These are phyloP conservation scores for Mormyrus proboscirostris DNA, from an alignment of 2,797 vertebrate species.

Conservation along the genomic window DNA sequence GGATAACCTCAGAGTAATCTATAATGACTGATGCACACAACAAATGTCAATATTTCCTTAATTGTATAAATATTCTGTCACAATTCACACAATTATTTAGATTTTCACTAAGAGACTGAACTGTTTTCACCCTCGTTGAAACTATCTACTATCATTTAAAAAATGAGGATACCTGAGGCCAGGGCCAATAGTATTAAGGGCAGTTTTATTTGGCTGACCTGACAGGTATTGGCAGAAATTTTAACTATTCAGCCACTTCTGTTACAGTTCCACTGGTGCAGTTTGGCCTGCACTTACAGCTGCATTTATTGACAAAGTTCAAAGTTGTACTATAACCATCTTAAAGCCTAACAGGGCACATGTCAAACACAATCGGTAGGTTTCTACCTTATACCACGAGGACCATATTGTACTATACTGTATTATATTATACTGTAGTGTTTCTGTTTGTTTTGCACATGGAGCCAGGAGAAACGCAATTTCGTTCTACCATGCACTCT, in stretches of 20 bases:
- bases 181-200: not conserved
- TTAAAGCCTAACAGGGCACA: not conserved
- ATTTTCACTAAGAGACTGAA: not conserved
- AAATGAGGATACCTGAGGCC: not conserved
- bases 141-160: not conserved
- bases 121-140: not conserved
- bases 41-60: not conserved
- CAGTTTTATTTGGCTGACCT: not conserved
- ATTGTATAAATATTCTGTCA: not conserved
- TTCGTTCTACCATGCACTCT: no score
- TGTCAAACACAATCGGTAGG: not conserved
- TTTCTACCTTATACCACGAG: not conserved
- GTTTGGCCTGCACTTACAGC: not conserved
- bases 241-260: not conserved
- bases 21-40: not conserved
- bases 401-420: no score
- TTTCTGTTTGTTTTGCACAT: no score
- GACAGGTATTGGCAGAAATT: not conserved
- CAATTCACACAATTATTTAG: not conserved
- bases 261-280: not conserved
- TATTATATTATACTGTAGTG: no score
- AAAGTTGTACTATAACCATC: not conserved
- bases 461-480: no score
- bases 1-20: not conserved
- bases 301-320: not conserved